Base-by-base conservation (phyloP, 1,140 invertebrate species). In the Chymomyza costata region DNA sequence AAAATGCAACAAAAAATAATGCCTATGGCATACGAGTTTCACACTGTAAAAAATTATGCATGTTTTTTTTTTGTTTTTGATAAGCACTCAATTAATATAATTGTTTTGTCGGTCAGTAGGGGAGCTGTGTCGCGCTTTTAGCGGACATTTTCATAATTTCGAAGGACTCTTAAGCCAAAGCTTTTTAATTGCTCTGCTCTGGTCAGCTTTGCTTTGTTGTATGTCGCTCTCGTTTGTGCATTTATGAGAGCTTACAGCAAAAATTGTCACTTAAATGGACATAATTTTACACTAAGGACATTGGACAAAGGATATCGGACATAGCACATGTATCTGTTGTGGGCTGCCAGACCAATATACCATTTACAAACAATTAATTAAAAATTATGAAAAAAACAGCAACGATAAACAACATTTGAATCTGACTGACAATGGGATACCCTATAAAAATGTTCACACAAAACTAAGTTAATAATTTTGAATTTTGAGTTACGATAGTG, bases 141-240 rank as follows among this genome's bases (percentile, higher is more conserved):
- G 40, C 14, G 46, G 35, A n/a, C 34, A 32, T 31, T 39, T 56
- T 52, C 43, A 17, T 44, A 54, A 25, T 25, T 5, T 25, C n/a
- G 21, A 25, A 25, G 8, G 21, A 8, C 44, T 63, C 55, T 50
- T 14, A 10, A 15, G 44, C 44, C 32, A 51, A 53, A 76, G 60
- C 60, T 44, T n/a, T 65, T 74, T 74, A 74, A 74, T 64, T 67
- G 48, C n/a, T n/a, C n/a, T n/a, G n/a, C n/a, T n/a, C n/a, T n/a
- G n/a, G n/a, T n/a, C n/a, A n/a, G n/a, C n/a, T n/a, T n/a, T n/a
- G n/a, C 19, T 19, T 37, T 64, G 66, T 37, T 60, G 21, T 25
- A 5, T n/a, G n/a, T n/a, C n/a, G 3, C 21, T 3, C 21, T 8
- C 3, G 3, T 5, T 25, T 8, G 21, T 25, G 59, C 63, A 64